Conservation (phyloP, 2,797 vertebrate species). For the Borostomias antarcticus region DNA sequence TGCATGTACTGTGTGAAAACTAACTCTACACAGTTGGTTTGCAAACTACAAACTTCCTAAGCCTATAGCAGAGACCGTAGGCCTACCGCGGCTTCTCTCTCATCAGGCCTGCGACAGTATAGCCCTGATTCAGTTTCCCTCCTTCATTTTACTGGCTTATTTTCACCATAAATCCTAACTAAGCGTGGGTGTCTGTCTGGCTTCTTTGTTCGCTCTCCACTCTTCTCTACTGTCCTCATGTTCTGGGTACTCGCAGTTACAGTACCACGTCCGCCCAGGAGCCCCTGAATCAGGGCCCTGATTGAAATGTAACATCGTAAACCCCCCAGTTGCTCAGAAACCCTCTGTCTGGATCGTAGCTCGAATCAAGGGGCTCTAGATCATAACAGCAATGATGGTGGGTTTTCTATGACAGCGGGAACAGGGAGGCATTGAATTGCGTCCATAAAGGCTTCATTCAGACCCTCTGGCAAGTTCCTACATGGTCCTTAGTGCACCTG, state of each 20-base stretch:
- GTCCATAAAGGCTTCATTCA: constrained; percentile 75
- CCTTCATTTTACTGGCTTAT: constrained; percentile 52
- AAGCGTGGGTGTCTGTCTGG: constrained; percentile 54
- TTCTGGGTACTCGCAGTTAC: constrained; percentile 51
- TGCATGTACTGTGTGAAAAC: background rate
- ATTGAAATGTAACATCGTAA: constrained; percentile 59
- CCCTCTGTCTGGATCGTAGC: constrained; percentile 29
- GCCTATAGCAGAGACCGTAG: background rate
- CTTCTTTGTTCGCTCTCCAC: background rate
- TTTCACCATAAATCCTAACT: constrained; percentile 60
- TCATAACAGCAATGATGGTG: constrained; percentile 74
- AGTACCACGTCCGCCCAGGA: constrained; percentile 38
- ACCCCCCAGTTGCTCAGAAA: constrained; percentile 40
- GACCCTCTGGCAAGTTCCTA: constrained; percentile 57
- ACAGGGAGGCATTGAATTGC: constrained; percentile 69
- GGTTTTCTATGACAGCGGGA: constrained; percentile 62
- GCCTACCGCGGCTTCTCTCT: background rate
- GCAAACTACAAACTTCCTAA: background rate
- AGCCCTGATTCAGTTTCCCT: constrained; percentile 63
- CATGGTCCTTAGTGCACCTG: constrained; percentile 65
- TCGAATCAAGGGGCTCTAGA: constrained; percentile 63
- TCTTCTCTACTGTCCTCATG: constrained; percentile 29
- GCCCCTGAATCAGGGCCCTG: constrained; percentile 42
- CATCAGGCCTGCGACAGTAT: constrained; percentile 43
- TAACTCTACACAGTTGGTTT: background rate